Evolutionary conservation across 2,888 invertebrate genomes (phyloP).

Genomic region (Heliconius ismenius): DNA sequence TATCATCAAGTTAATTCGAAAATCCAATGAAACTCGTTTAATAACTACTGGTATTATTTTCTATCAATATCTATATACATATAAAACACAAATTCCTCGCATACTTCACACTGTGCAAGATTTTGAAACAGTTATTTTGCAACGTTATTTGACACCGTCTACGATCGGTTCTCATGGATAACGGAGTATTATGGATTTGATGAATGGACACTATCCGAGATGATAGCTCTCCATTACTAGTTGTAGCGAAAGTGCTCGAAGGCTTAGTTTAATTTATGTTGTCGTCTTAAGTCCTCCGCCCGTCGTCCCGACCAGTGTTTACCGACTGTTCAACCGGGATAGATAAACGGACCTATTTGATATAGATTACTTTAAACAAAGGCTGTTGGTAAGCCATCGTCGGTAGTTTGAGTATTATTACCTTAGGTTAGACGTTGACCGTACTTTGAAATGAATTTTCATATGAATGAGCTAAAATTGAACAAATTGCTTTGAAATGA

Average conservation of each 20-base stretch:
- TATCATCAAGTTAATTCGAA: not conserved
- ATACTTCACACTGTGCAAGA: slow-evolving; percentile 36
- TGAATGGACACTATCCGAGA: slow-evolving; percentile 31
- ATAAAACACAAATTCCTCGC: not conserved
- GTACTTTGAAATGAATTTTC: not conserved
- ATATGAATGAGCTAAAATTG: not conserved
- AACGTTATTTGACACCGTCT: slow-evolving; percentile 44
- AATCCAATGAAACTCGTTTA: not conserved
- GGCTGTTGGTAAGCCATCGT: slow-evolving; percentile 4
- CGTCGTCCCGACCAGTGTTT: slow-evolving; percentile 32
- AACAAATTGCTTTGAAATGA: not conserved
- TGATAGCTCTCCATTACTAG: slow-evolving; percentile 29
- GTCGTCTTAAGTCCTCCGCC: slow-evolving; percentile 34
- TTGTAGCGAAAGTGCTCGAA: slow-evolving; percentile 29
- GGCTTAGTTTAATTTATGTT: slow-evolving; percentile 27
- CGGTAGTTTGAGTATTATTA: not conserved
- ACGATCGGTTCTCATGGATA: slow-evolving; percentile 40
- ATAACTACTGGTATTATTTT: not conserved
- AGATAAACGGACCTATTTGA: slow-evolving; percentile 22
- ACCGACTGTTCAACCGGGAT: slow-evolving; percentile 29
- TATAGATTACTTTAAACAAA: slow-evolving; percentile 27
- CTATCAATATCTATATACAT: not conserved
- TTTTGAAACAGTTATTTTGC: slow-evolving; percentile 57
- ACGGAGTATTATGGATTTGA: slow-evolving; percentile 36
- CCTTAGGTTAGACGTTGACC: not conserved